Percentiles rank a stretch among this genome's conserved stretches.
These are phyloP conservation scores for Myiagra hebetior DNA, from an alignment of 2,113 vertebrate species.

Conservation along the genomic window DNA sequence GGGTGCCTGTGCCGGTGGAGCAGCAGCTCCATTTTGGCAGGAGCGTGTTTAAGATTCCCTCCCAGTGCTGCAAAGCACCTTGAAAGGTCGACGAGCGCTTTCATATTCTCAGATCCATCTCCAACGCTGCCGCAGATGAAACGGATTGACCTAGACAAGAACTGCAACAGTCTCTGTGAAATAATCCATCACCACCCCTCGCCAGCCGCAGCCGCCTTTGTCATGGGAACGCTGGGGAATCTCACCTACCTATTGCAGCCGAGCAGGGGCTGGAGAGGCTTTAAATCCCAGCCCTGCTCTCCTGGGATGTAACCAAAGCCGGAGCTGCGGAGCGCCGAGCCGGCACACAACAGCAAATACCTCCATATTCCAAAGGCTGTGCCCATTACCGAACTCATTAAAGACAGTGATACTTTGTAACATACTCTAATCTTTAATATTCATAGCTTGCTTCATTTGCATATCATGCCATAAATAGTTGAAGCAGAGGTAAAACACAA, in stretches of 20 bases:
- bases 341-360: background rate
- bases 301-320: background rate
- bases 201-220: constrained; percentile 1
- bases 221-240: background rate
- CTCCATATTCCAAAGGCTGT: background rate
- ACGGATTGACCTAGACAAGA: constrained; percentile 25
- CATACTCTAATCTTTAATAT: constrained; percentile 71
- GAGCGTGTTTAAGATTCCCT: constrained; percentile 37
- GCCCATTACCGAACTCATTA: constrained; percentile 54
- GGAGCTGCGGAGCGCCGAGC: background rate
- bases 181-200: constrained; percentile 5
- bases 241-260: background rate
- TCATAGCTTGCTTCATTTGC: constrained; percentile 72
- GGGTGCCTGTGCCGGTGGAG: background rate
- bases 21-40: constrained; percentile 35
- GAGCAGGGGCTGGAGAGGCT: background rate
- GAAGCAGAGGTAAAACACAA: constrained; percentile 75
- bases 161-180: background rate
- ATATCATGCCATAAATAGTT: constrained; percentile 80
- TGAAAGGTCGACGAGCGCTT: constrained; percentile 37
- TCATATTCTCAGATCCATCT: background rate
- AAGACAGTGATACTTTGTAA: constrained; percentile 30
- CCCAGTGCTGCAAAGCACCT: constrained; percentile 40
- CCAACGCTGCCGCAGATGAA: background rate
- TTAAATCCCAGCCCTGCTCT: background rate